Evolutionary conservation across 2,797 vertebrate genomes (phyloP).

Genomic region (Prionace glauca): DNA sequence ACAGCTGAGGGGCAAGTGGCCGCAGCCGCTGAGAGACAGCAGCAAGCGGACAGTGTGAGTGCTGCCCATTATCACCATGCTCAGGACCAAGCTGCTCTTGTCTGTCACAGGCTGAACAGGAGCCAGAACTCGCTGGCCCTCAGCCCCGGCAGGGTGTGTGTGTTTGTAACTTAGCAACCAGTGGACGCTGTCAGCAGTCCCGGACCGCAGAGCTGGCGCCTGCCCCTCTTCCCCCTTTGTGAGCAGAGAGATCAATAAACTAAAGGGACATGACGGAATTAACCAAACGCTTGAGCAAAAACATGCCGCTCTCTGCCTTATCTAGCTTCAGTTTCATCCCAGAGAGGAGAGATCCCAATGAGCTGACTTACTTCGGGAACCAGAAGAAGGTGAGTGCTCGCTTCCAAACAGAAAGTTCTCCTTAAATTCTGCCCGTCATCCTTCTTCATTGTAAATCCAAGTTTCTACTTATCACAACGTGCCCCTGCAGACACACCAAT

Average conservation of each 20-base stretch:
- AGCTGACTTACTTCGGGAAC: constrained; percentile 55
- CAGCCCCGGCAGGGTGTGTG: background rate
- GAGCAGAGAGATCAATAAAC: background rate
- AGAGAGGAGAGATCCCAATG: constrained; percentile 46
- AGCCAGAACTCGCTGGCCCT: background rate
- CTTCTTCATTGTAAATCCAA: background rate
- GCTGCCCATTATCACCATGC: background rate
- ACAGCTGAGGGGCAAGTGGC: background rate
- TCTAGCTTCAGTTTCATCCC: constrained; percentile 53
- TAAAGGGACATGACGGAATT: background rate
- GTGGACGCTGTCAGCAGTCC: background rate
- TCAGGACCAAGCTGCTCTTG: background rate
- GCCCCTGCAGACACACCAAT: background rate
- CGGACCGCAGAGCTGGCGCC: constrained; percentile 30
- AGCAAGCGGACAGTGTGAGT: too few relatives aligned
- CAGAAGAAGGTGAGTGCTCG: constrained; percentile 45
- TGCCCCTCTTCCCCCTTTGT: too few relatives aligned
- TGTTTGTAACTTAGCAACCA: constrained; percentile 20
- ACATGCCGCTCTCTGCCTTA: constrained; percentile 43
- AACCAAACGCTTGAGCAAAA: background rate
- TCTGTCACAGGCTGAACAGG: background rate
- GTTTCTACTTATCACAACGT: background rate
- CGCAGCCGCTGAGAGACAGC: too few relatives aligned
- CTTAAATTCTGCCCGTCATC: background rate
- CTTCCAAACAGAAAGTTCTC: background rate